Evolutionary conservation across 2,113 vertebrate genomes (phyloP).

Genomic region (Andinoacara biseriatus): DNA sequence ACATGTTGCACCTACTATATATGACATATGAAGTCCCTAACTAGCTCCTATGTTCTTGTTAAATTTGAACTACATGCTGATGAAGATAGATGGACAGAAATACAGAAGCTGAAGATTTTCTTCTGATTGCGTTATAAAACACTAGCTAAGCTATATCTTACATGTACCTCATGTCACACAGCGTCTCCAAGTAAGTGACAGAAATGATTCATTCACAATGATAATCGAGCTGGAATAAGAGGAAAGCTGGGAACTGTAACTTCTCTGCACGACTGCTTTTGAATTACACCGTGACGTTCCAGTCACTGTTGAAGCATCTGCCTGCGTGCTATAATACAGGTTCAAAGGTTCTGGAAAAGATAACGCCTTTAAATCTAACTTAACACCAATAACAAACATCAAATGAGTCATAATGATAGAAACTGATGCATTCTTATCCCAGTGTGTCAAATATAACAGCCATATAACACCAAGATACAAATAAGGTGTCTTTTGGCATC

Average conservation of each 20-base stretch:
- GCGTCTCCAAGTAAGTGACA: background rate
- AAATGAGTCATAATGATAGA: background rate
- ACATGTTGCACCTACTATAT: too few relatives aligned
- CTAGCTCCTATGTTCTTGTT: too few relatives aligned
- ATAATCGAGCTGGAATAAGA: background rate
- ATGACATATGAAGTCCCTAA: too few relatives aligned
- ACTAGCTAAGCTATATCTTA: background rate
- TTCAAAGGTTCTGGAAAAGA: background rate
- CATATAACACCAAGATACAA: background rate
- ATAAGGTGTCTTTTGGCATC: background rate
- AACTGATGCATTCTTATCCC: background rate
- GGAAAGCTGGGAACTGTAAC: background rate
- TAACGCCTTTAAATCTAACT: background rate
- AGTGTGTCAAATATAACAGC: background rate
- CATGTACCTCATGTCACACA: background rate
- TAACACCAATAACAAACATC: background rate
- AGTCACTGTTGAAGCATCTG: background rate
- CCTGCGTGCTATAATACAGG: background rate
- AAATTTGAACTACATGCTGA: background rate
- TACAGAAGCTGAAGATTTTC: background rate
- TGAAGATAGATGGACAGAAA: background rate
- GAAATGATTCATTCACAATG: background rate
- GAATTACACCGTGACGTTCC: background rate
- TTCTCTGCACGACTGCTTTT: conserved; percentile 9
- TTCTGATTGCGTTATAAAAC: background rate